Percentiles rank a stretch among this genome's conserved stretches.
These are phyloP conservation scores for Amiota minor DNA, from an alignment of 2,888 invertebrate species.

Conservation along the genomic window DNA sequence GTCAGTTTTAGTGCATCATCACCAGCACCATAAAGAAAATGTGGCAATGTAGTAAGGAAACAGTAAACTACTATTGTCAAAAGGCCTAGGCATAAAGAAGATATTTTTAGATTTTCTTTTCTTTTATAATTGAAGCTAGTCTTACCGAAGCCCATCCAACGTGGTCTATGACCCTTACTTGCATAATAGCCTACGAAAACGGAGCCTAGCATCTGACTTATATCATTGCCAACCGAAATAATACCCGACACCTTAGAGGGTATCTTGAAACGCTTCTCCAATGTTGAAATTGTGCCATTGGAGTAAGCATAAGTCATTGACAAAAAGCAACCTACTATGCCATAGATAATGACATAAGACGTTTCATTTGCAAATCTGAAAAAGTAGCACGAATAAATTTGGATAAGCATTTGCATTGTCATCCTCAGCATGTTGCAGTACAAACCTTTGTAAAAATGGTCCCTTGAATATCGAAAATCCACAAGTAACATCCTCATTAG, in stretches of 20 bases:
- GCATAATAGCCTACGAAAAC: constrained; percentile 81
- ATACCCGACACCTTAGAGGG: constrained; percentile 81
- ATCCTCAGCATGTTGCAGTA: constrained; percentile 56
- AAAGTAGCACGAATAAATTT: neutral
- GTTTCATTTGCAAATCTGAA: constrained; percentile 71
- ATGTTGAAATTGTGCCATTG: constrained; percentile 81
- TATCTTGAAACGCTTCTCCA: constrained; percentile 83
- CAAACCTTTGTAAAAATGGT: constrained; percentile 76
- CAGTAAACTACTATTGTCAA: constrained; percentile 78
- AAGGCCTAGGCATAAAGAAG: constrained; percentile 67
- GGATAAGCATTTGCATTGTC: too few relatives aligned
- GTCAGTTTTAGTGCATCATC: constrained; percentile 78
- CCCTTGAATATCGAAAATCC: constrained; percentile 78
- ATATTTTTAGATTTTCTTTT: neutral
- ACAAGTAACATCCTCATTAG: constrained; percentile 75
- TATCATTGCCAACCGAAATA: constrained; percentile 82
- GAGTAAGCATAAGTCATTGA: constrained; percentile 82
- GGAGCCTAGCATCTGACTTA: constrained; percentile 80
- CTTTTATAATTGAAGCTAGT: neutral
- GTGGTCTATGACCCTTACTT: constrained; percentile 80
- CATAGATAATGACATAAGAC: constrained; percentile 76
- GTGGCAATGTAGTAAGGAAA: constrained; percentile 78
- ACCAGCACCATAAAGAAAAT: constrained; percentile 81
- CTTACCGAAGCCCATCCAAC: constrained; percentile 79
- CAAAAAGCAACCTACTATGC: constrained; percentile 80